Evolutionary conservation across 1,140 invertebrate genomes (phyloP).

Genomic region (Goniozus legneri): DNA sequence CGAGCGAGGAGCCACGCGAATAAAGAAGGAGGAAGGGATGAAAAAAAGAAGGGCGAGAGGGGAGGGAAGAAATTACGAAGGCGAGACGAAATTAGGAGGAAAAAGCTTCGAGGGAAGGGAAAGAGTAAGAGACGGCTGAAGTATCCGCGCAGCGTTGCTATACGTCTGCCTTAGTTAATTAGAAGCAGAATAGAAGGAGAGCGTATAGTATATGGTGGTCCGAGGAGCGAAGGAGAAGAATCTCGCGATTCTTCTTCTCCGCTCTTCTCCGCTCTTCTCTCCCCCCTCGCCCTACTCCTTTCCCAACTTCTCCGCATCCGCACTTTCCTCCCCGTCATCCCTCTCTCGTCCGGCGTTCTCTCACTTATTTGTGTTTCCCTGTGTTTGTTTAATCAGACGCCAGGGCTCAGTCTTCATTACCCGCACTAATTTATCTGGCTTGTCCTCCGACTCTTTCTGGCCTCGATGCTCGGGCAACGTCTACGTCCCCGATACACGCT

Average conservation of each 20-base stretch:
- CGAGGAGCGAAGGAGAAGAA: conserved; percentile 3
- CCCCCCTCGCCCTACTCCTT: conserved; percentile 1
- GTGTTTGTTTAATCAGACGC: conserved; percentile 51
- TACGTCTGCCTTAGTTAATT: conserved; percentile 35
- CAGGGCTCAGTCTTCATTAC: conserved; percentile 49
- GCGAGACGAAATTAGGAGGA: conserved; percentile 2
- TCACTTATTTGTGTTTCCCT: conserved; percentile 38
- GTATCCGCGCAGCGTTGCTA: conserved; percentile 23
- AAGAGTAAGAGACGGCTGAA: no score
- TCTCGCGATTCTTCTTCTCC: conserved; percentile 18
- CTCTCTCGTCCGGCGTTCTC: conserved; percentile 12
- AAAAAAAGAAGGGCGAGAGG: background rate
- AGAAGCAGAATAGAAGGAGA: conserved; percentile 28
- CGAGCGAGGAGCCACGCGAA: background rate
- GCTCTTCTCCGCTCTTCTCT: background rate
- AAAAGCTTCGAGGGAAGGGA: conserved; percentile 21
- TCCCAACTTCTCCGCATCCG: conserved; percentile 3
- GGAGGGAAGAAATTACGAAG: background rate
- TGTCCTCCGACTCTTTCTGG: conserved; percentile 35
- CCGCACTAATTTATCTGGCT: conserved; percentile 44
- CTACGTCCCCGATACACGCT: no score
- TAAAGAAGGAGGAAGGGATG: background rate
- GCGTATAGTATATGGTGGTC: conserved; percentile 9
- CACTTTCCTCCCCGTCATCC: conserved; percentile 9
- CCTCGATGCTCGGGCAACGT: no score